A percentile compares a stretch with the other conserved stretches of the same genome.
These are phyloP conservation scores for Oreochromis niloticus DNA, from an alignment of 2,113 vertebrate genomes.

Conservation along the genomic window DNA sequence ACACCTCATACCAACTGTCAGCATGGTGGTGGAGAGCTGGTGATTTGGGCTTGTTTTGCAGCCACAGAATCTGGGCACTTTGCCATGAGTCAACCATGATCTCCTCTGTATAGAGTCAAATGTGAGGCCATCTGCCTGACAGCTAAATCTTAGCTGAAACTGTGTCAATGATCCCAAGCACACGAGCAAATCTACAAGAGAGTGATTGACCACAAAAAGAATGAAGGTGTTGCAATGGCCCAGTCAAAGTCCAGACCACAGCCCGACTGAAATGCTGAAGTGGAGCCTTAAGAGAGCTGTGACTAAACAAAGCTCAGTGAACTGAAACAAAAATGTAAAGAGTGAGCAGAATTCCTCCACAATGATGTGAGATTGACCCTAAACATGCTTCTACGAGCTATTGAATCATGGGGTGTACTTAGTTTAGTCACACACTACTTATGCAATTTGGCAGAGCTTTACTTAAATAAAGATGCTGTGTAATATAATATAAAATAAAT, in stretches of 20 bases:
- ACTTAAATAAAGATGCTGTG: fast-evolving
- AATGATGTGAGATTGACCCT: background rate
- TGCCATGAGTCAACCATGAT: background rate
- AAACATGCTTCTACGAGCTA: background rate
- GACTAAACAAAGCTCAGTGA: background rate
- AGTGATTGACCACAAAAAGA: background rate
- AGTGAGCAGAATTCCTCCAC: background rate
- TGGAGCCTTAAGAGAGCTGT: background rate
- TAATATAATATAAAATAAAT: background rate
- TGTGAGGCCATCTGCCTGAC: background rate
- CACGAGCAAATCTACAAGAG: background rate
- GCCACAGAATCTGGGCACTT: background rate
- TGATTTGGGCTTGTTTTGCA: background rate
- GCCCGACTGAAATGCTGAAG: background rate
- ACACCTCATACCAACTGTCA: background rate
- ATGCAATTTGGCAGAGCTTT: background rate
- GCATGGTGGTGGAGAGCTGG: background rate
- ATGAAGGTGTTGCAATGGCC: background rate
- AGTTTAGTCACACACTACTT: background rate
- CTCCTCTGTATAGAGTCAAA: background rate
- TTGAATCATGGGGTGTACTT: fast-evolving
- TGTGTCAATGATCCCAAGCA: background rate
- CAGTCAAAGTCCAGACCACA: background rate
- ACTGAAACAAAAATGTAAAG: background rate
- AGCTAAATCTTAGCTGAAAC: background rate